Base-by-base conservation (phyloP, 2,113 vertebrate species). In the Indicator maculatus region DNA sequence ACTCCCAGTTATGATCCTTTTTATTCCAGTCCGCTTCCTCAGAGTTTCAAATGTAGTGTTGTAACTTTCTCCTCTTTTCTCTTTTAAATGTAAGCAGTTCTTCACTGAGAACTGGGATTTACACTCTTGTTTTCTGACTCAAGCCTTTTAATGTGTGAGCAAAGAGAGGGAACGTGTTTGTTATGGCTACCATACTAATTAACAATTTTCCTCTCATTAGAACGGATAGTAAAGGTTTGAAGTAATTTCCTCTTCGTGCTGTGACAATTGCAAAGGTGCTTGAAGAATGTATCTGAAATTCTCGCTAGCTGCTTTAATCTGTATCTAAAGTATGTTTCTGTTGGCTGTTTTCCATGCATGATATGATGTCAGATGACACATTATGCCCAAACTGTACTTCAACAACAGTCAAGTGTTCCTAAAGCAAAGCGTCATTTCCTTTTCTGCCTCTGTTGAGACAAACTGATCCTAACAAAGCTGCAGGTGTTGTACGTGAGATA, bases 311-410 rank as follows among this genome's bases (percentile, higher is more conserved):
- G 21, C 61, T 88, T 72, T 33, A 88, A 11, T 71, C 28, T 86
- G 72, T 75, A 56, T 88, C 65, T 78, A 55, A 56, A 89, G 55
- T 69, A 3, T 96, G 89, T 89, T 96, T 91, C 71, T 95, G 60
- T 90, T 96, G 96, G 96, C 95, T 5, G 4, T 52, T 83, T 56
- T 96, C 93, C 93, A 94, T 9, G 64, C 20, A 41, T 81, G 93
- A 93, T 85, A 80, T 90, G 91, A 78, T 86, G 65, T 86, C 76
- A 86, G 76, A 77, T 95, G 91, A 95, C 79, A 88, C 53, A 21
- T 80, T 76, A 58, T 91, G 53, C 69, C 75, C 80, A 83, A 75
- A 65, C 79, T 58, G 56, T 90, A 50, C 65, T 93, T 71, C 33
- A 86, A 21, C 87, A 95, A 18, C 89, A 94, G 58, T 71, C 39